Conservation (phyloP, 2,888 invertebrate genomes). For the Clusia tigrina region DNA sequence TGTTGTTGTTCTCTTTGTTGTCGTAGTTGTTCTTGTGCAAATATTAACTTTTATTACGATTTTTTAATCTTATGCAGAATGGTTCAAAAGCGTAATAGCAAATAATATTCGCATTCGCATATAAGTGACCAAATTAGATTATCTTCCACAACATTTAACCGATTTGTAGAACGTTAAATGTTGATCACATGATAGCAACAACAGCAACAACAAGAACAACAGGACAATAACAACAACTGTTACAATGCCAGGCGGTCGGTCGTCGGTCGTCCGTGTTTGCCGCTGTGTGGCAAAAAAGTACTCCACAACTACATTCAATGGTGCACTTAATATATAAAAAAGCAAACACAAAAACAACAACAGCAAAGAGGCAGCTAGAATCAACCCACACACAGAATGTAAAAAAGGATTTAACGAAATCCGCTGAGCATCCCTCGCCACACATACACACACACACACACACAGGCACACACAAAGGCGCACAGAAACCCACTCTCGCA, state of each 20-base stretch:
- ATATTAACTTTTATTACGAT: too few species aligned
- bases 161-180: constrained; percentile 54
- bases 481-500: constrained; percentile 10
- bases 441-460: constrained; percentile 12
- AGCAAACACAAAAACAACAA: too few species aligned
- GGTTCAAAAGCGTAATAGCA: constrained; percentile 45
- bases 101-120: constrained; percentile 60
- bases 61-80: too few species aligned
- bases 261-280: too few species aligned
- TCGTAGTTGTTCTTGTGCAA: too few species aligned
- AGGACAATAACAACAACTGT: constrained; percentile 47
- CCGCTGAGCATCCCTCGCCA: constrained; percentile 2
- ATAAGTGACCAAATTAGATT: constrained; percentile 65
- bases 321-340: background rate
- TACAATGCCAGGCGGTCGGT: constrained; percentile 51
- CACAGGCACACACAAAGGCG: constrained; percentile 6
- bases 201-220: constrained; percentile 28
- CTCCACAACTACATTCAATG: background rate
- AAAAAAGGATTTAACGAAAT: background rate
- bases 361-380: too few species aligned
- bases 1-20: too few species aligned
- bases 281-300: constrained; percentile 4
- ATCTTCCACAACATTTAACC: constrained; percentile 63
- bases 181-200: constrained; percentile 46
- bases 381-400: background rate